A percentile compares a stretch with the other conserved stretches of the same genome.
These are phyloP conservation scores for Pterocles orientalis DNA, from an alignment of 2,113 vertebrate genomes.

Conservation along the genomic window DNA sequence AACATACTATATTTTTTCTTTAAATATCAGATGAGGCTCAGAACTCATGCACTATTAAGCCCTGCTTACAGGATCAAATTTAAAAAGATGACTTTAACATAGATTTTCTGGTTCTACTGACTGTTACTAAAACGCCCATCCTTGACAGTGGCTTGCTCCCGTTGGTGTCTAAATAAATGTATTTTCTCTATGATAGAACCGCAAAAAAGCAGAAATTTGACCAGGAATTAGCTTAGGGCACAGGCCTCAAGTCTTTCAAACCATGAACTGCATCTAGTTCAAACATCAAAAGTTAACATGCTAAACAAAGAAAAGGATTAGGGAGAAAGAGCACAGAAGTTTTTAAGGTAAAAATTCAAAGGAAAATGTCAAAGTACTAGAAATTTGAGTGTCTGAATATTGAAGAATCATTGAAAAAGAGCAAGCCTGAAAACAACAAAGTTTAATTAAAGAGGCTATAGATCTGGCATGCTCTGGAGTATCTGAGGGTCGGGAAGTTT, in stretches of 20 bases:
- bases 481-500: neutral
- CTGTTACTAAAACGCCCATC: neutral
- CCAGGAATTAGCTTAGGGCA: constrained; percentile 53
- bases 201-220: constrained; percentile 23
- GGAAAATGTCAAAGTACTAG: neutral
- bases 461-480: neutral
- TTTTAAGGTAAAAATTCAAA: constrained; percentile 34
- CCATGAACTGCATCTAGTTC: neutral
- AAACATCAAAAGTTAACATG: constrained; percentile 23
- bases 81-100: neutral
- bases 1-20: neutral
- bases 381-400: neutral
- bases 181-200: constrained; percentile 7
- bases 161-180: constrained; percentile 42
- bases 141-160: constrained; percentile 11
- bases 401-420: neutral
- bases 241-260: constrained; percentile 45
- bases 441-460: neutral
- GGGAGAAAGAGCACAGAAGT: neutral
- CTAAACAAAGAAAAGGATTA: constrained; percentile 46
- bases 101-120: neutral
- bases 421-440: neutral
- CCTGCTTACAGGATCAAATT: neutral
- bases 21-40: neutral
- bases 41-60: neutral